phyloP scores from a whole-genome alignment of 2,888 invertebrate species.

The Pemphredon lugubris region DNA sequence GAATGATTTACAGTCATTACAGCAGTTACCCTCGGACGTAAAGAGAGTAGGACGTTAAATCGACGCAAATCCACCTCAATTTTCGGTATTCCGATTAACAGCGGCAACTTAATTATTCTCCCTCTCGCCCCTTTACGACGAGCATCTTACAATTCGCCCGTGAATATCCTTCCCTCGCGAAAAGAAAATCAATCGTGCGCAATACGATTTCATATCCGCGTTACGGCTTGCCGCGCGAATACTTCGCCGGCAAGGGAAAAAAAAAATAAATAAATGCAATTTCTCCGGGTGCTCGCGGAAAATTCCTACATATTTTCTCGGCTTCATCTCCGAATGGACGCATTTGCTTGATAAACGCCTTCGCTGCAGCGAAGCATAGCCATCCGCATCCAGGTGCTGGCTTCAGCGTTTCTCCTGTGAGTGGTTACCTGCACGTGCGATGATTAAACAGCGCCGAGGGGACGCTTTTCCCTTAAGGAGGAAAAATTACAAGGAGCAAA shows the following conservation, averaged over 20 bases:
- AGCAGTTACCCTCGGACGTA: too few relatives aligned
- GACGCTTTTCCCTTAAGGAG: constrained; percentile 44
- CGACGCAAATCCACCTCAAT: too few relatives aligned
- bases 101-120: too few relatives aligned
- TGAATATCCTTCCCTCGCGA: too few relatives aligned
- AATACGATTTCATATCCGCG: constrained; percentile 21
- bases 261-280: too few relatives aligned
- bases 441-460: constrained; percentile 54
- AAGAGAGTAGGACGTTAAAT: too few relatives aligned
- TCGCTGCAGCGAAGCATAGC: constrained; percentile 31
- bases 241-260: constrained; percentile 29
- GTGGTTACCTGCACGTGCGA: constrained; percentile 39
- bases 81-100: too few relatives aligned
- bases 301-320: constrained; percentile 28
- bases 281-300: constrained; percentile 5
- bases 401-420: constrained; percentile 1
- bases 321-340: constrained; percentile 40
- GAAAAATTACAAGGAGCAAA: constrained; percentile 42
- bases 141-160: too few relatives aligned
- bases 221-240: neutral
- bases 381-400: constrained; percentile 23
- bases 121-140: too few relatives aligned
- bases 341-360: constrained; percentile 52
- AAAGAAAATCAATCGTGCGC: constrained; percentile 24
- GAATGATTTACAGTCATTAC: too few relatives aligned